Conservation (phyloP, 2,797 vertebrate genomes). For the Squalus acanthias region DNA sequence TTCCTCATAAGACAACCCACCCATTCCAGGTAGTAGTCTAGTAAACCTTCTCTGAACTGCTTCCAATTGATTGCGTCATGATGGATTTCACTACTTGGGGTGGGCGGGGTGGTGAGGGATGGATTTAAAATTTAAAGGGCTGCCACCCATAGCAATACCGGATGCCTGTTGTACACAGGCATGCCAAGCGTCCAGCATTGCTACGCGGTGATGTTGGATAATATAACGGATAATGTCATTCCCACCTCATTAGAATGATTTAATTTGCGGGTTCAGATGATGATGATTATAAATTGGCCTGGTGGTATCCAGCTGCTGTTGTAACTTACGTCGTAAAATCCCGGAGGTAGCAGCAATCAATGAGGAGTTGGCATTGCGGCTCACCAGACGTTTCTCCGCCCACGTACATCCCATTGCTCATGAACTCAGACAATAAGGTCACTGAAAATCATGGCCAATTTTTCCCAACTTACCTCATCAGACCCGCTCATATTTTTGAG, state of each 20-base stretch:
- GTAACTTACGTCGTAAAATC: neutral
- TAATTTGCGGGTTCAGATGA: neutral
- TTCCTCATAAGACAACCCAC: no score
- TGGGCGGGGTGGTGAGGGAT: neutral
- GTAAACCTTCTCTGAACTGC: no score
- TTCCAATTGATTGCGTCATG: neutral
- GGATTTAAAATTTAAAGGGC: neutral
- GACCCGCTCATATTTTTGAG: neutral
- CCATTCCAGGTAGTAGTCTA: no score
- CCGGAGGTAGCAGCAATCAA: neutral
- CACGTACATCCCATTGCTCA: neutral
- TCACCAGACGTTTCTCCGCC: neutral
- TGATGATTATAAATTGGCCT: neutral
- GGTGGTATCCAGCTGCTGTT: neutral
- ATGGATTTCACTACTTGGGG: neutral
- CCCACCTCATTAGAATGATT: neutral
- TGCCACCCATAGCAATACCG: neutral
- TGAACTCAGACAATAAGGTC: neutral
- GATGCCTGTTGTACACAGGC: neutral
- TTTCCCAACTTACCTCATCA: neutral
- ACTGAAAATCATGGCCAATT: neutral
- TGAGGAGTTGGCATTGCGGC: neutral
- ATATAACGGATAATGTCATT: neutral
- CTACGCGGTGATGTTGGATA: neutral
- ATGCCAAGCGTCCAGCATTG: neutral